Percentiles rank a stretch among this genome's conserved stretches.
These are phyloP conservation scores for Cataglyphis livida DNA, from an alignment of 2,888 invertebrate species.

Conservation along the genomic window DNA sequence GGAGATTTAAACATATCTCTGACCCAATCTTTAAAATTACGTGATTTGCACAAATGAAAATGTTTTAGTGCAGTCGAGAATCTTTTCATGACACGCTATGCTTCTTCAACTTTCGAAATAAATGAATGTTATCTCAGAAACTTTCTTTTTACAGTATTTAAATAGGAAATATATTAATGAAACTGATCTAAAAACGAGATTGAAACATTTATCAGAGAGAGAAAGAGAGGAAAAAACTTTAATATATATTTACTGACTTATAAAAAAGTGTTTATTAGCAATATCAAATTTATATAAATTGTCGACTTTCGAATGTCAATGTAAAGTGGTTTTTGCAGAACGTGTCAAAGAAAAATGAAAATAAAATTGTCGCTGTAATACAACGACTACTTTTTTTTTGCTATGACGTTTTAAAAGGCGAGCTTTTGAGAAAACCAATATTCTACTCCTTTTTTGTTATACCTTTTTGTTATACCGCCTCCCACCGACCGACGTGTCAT, in stretches of 20 bases:
- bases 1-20: conserved; percentile 20
- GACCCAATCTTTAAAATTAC: conserved; percentile 39
- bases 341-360: not conserved
- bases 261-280: not conserved
- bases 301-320: not conserved
- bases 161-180: not conserved
- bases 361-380: conserved; percentile 9
- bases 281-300: not conserved
- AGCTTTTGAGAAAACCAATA: conserved; percentile 19
- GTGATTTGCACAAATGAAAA: conserved; percentile 26
- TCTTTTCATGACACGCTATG: conserved; percentile 26
- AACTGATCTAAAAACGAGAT: not conserved
- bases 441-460: not conserved
- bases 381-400: not conserved
- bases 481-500: not conserved
- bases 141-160: not conserved
- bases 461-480: not conserved
- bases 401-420: not conserved
- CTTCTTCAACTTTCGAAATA: not conserved
- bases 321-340: not conserved
- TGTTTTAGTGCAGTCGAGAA: conserved; percentile 16
- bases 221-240: not conserved
- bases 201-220: not conserved
- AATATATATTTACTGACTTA: not conserved
- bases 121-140: conserved; percentile 18